Base-by-base conservation (phyloP, 2,888 invertebrate species). In the Reticulitermes lucifugus region DNA sequence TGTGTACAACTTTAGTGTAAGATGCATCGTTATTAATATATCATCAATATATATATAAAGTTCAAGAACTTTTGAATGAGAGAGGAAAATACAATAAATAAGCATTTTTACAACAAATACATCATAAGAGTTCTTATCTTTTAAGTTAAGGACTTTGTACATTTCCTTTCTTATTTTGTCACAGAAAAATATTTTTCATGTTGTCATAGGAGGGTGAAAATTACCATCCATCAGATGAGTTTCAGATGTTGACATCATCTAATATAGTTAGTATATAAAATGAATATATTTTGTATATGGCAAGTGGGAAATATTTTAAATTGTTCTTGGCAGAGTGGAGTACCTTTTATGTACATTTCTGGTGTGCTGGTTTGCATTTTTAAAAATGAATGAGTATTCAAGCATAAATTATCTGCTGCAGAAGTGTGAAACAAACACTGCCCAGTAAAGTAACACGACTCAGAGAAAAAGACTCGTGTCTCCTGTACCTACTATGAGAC, bases 21-120 rank as follows among this genome's bases (percentile, higher is more conserved):
- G 84, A 84, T 77, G 84, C 43, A 79, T 79, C 82, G 79, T 85
- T 83, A 86, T 83, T 82, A 84, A 70, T 84, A 70, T 70, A 73
- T 83, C 55, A 85, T 86, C 80, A 81, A 86, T 80, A 85, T 85
- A 86, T 83, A 86, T 86, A 83, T 84, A 79, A 85, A 84, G 81
- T 84, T 86, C 80, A 86, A 84, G 85, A 86, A 85, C 79, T 75
- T 83, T 77, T 86, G 83, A 77, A 85, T 59, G 79, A 84, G 80
- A 86, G 82, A 85, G 85, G 84, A 85, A 84, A 86, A 84, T 79
- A 86, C 84, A 86, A 87, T 86, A 85, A 85, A 87, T 86, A 85
- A 85, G 81, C 84, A 83, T 85, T 83, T 85, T 83, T 86, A 86
- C 86, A 86, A 83, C 83, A 84, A 85, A 86, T 86, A 86, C 84